These are phyloP conservation scores for Synanthedon tipuliformis DNA, from an alignment of 2,888 invertebrate species.

Conservation along the genomic window DNA sequence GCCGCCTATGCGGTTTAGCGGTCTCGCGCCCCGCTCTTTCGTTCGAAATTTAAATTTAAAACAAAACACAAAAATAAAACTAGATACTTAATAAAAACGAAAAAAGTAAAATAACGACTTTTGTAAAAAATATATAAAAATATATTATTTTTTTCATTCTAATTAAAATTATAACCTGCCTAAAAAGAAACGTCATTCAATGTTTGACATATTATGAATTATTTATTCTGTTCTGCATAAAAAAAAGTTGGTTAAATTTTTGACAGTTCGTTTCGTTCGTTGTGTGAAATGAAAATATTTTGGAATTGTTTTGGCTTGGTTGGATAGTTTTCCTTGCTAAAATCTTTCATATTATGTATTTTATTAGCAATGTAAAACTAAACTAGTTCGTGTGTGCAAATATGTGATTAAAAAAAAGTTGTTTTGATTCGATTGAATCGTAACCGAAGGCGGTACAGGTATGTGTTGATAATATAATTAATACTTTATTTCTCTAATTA, in stretches of 20 bases:
- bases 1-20: conserved; percentile 48
- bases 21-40: conserved; percentile 17
- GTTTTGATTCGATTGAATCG: too few species aligned
- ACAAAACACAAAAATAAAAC: too few species aligned
- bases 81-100: not conserved
- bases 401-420: too few species aligned
- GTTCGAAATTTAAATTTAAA: too few species aligned
- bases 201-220: conserved; percentile 14
- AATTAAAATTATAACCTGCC: conserved; percentile 12
- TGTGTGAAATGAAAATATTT: conserved; percentile 12
- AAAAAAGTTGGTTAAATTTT: conserved; percentile 31
- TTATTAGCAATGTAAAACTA: too few species aligned
- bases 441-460: too few species aligned
- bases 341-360: too few species aligned
- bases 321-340: too few species aligned
- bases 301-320: too few species aligned
- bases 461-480: too few species aligned
- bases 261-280: conserved; percentile 39
- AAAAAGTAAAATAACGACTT: not conserved
- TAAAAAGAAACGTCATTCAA: conserved; percentile 17
- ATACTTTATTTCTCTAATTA: too few species aligned
- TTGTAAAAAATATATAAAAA: conserved; percentile 1
- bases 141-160: conserved; percentile 9
- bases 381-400: too few species aligned
- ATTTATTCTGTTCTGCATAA: conserved; percentile 4